A percentile compares a stretch with the other conserved stretches of the same genome.
These are phyloP conservation scores for Nezara viridula DNA, from an alignment of 2,888 invertebrate species.

Conservation along the genomic window DNA sequence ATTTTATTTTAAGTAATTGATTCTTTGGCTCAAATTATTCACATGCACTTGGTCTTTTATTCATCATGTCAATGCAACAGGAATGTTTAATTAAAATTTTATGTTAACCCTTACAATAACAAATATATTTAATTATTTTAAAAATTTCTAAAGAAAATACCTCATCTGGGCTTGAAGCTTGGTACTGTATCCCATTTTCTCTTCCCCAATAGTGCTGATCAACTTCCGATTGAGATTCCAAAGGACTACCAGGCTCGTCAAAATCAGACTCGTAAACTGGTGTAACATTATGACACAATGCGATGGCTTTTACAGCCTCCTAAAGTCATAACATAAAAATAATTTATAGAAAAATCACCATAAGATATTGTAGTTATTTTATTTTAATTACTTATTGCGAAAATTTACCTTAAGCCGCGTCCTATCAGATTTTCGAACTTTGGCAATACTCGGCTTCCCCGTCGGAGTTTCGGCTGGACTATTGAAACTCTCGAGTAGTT, in stretches of 20 bases:
- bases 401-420: constrained; percentile 47
- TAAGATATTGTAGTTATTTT: background rate
- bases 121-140: no score
- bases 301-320: constrained; percentile 93
- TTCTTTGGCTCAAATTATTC: no score
- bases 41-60: no score
- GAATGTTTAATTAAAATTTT: no score
- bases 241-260: constrained; percentile 60
- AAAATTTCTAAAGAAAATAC: no score
- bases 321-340: constrained; percentile 68
- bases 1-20: no score
- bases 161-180: constrained; percentile 84
- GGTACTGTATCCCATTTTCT: constrained; percentile 71
- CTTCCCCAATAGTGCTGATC: constrained; percentile 71
- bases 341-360: background rate
- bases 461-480: constrained; percentile 55
- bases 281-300: constrained; percentile 98
- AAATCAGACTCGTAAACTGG: constrained; percentile 80
- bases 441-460: constrained; percentile 40
- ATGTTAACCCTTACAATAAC: no score
- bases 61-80: no score
- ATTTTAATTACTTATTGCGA: background rate
- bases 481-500: constrained; percentile 54
- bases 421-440: constrained; percentile 56
- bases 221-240: constrained; percentile 72